Percentiles rank a stretch among this genome's conserved stretches.
These are phyloP conservation scores for Brachyalestes nurse DNA, from an alignment of 2,797 vertebrate genomes.

Conservation along the genomic window DNA sequence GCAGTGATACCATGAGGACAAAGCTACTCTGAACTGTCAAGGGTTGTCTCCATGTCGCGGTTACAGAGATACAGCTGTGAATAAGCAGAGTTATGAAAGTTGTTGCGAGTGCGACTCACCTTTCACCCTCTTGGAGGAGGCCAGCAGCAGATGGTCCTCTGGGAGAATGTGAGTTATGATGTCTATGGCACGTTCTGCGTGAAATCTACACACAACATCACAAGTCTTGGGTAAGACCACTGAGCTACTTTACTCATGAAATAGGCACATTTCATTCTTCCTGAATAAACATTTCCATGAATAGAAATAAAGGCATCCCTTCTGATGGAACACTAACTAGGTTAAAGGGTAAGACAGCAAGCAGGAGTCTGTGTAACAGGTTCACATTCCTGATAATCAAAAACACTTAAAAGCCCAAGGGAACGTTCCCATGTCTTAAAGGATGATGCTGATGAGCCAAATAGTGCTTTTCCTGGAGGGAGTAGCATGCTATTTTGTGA, in stretches of 20 bases:
- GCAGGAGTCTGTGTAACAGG: slow-evolving; percentile 20
- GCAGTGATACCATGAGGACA: not conserved
- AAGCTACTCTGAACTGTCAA: not conserved
- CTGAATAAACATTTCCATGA: slow-evolving; percentile 53
- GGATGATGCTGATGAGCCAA: not conserved
- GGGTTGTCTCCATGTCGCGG: not conserved
- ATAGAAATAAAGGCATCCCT: slow-evolving; percentile 26
- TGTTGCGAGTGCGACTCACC: slow-evolving; percentile 72
- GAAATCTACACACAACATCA: slow-evolving; percentile 83
- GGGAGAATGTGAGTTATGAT: slow-evolving; percentile 99
- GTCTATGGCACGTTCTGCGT: slow-evolving; percentile 99
- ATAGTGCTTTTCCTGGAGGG: not conserved
- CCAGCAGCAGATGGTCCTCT: slow-evolving; percentile 97
- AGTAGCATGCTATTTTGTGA: not conserved
- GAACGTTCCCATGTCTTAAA: not conserved
- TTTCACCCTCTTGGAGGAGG: slow-evolving; percentile 99
- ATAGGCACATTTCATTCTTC: slow-evolving; percentile 39
- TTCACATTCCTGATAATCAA: slow-evolving; percentile 15
- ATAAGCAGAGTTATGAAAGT: slow-evolving; percentile 36
- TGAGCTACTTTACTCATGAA: slow-evolving; percentile 37
- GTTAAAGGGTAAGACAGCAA: slow-evolving; percentile 48
- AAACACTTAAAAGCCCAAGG: not conserved
- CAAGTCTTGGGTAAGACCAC: slow-evolving; percentile 57
- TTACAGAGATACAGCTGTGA: slow-evolving; percentile 18
- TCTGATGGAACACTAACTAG: slow-evolving; percentile 33